Evolutionary conservation across 2,888 invertebrate species (phyloP), one percentile per base, ranked within the genome.

Genomic region (Metalampra italica): DNA sequence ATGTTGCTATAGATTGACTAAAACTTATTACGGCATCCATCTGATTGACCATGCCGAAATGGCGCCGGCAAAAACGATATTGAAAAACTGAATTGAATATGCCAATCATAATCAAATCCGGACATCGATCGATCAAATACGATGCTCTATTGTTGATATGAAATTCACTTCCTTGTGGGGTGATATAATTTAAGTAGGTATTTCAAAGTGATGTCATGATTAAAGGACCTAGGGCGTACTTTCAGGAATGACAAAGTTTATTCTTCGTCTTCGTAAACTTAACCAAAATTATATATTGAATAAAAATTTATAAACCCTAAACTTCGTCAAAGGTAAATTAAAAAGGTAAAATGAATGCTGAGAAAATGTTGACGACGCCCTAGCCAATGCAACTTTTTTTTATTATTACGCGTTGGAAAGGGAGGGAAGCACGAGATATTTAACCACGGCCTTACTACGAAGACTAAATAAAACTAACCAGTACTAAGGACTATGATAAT

Each of bases 381-480:
- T 54, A 7, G 37, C 43, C 38, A 22, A 32, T 49, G 47, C 7
- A 7, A 11, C 58, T 51, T 57, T 56, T 55, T 56, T 55, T 30
- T 30, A 42, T 37, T 47, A 50, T 56, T 50, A 53, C 13, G 11
- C 43, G 51, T 45, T 44, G 48, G 49, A 54, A 36, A 59, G 49
- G 59, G 55, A 59, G 49, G 59, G 55, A 50, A 41, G 42, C 45
- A 50, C 67, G 69, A 66, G 64, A 60, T 60, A 55, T 67, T 54
- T 55, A 47, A 13, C 39, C 60, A 66, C 62, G 63, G 62, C 53
- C 56, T 55, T 42, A 29, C 41, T 22, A 29, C 15, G 34, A 12
- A 15, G 37, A 15, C n/a, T 15, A 8, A 7, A 29, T 32, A 37
- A 37, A 49, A 29, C 39, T 32, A 15, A 37, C 13, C n/a, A 29